Percentiles rank a stretch among this genome's conserved stretches.
phyloP scores from a whole-genome alignment of 2,113 vertebrate species.

The Astatoreochromis straeleni region DNA sequence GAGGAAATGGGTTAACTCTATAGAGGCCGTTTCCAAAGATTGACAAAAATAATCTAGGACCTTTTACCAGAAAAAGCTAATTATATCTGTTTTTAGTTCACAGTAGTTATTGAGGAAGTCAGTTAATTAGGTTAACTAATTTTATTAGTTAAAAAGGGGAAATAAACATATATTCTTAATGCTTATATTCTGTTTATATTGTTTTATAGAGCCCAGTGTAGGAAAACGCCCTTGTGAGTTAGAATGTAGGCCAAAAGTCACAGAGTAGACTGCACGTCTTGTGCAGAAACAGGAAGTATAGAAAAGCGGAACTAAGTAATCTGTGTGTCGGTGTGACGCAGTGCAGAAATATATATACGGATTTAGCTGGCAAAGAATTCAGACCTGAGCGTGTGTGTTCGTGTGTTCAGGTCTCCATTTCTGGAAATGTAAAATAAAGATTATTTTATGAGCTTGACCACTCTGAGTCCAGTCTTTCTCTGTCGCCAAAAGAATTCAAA shows the following conservation, averaged over 20 bases:
- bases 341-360: background rate
- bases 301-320: background rate
- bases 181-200: background rate
- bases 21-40: background rate
- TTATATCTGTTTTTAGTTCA: background rate
- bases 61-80: background rate
- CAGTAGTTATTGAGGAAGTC: background rate
- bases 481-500: background rate
- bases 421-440: background rate
- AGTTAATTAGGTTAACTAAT: background rate
- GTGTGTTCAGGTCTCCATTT: background rate
- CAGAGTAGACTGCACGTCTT: background rate
- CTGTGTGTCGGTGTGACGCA: background rate
- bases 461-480: background rate
- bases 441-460: background rate
- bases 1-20: background rate
- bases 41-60: background rate
- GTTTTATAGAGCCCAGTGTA: background rate
- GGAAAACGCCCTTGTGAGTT: background rate
- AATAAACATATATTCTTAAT: background rate
- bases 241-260: background rate
- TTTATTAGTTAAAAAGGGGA: background rate
- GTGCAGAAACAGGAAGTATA: background rate
- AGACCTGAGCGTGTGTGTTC: fast-evolving
- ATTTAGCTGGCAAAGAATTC: background rate